phyloP scores from a whole-genome alignment of 2,888 invertebrate genomes.

The Eretmocerus hayati region DNA sequence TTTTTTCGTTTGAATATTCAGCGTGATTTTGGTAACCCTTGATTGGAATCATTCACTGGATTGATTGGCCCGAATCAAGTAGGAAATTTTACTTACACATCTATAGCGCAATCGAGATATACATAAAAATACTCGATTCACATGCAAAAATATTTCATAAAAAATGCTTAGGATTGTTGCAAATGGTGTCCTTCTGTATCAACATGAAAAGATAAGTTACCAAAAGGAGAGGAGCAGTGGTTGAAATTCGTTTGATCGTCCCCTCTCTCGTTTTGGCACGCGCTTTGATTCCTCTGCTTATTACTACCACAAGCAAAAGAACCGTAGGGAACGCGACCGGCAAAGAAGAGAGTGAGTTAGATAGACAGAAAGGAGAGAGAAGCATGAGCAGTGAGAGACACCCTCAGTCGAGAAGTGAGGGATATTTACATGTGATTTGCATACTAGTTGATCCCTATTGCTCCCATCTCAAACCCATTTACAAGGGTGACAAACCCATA shows the following conservation, averaged over 20 bases:
- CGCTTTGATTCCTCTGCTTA: conserved; percentile 45
- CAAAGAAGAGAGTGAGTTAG: conserved; percentile 3
- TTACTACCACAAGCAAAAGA: not conserved
- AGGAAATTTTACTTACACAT: too few species aligned
- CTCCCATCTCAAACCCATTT: conserved; percentile 46
- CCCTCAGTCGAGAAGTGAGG: conserved; percentile 40
- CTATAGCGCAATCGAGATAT: too few species aligned
- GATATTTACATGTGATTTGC: conserved; percentile 49
- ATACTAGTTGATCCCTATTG: conserved; percentile 49
- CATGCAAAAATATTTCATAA: too few species aligned
- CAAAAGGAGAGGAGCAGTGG: conserved; percentile 26
- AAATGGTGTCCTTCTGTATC: too few species aligned
- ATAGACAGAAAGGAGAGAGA: conserved; percentile 19
- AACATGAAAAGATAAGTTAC: conserved; percentile 4
- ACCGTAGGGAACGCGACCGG: conserved; percentile 11
- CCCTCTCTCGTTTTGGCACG: conserved; percentile 40
- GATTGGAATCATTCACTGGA: too few species aligned
- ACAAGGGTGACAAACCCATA: conserved; percentile 37
- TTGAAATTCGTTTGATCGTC: conserved; percentile 37
- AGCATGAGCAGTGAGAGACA: conserved; percentile 25
- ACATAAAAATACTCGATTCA: too few species aligned
- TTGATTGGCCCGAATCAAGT: too few species aligned
- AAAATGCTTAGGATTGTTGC: too few species aligned
- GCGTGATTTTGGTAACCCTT: too few species aligned
- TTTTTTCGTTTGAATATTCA: too few species aligned